These are phyloP conservation scores for Nixonia krombeini DNA, from an alignment of 1,140 invertebrate species.

Conservation along the genomic window DNA sequence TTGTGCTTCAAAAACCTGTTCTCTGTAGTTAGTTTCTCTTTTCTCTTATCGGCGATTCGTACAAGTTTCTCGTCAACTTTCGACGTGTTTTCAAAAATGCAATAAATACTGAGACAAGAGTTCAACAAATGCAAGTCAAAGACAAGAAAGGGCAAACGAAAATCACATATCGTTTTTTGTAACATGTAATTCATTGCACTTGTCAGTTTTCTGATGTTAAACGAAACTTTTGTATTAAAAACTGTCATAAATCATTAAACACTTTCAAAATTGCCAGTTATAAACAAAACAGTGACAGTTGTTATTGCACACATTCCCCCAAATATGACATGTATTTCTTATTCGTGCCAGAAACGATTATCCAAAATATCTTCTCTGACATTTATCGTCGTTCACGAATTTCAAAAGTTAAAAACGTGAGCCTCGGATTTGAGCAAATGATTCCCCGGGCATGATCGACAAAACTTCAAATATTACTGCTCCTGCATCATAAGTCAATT, in stretches of 20 bases:
- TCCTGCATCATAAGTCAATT: too few species aligned
- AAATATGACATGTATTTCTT: too few species aligned
- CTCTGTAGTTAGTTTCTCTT: slow-evolving; percentile 8
- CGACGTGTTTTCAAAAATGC: slow-evolving; percentile 13
- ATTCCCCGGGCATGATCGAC: slow-evolving; percentile 28
- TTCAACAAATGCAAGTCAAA: slow-evolving; percentile 18
- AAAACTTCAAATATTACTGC: too few species aligned
- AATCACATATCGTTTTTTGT: slow-evolving; percentile 4
- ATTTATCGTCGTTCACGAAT: background rate
- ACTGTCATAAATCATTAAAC: too few species aligned
- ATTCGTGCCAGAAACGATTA: too few species aligned
- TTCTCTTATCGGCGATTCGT: background rate
- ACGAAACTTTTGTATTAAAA: too few species aligned
- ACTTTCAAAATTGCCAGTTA: too few species aligned
- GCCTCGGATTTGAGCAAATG: slow-evolving; percentile 41
- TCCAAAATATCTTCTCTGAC: too few species aligned
- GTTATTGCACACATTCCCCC: too few species aligned
- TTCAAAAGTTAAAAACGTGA: slow-evolving; percentile 24
- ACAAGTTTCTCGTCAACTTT: background rate
- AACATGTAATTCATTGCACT: background rate
- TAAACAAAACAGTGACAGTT: too few species aligned
- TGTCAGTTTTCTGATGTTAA: too few species aligned
- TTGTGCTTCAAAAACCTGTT: slow-evolving; percentile 35
- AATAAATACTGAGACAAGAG: slow-evolving; percentile 23
- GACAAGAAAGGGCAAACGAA: slow-evolving; percentile 18